These are phyloP conservation scores for Beroe forskalii DNA, from an alignment of 37 sponge, comb jelly and placozoan species.

Conservation along the genomic window DNA sequence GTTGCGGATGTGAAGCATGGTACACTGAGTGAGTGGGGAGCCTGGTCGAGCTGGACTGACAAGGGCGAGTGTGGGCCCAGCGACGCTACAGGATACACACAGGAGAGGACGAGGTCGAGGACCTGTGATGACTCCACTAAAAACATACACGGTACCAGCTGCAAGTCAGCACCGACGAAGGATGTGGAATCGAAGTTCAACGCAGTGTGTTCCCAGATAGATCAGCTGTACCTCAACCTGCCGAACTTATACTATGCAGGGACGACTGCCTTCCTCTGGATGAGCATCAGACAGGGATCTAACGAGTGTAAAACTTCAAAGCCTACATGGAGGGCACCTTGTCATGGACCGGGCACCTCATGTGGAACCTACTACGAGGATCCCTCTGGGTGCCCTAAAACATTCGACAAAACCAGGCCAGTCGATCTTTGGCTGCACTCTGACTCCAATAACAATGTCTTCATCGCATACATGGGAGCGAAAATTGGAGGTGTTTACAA, in stretches of 20 bases:
- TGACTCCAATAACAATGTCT: background rate
- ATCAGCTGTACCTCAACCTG: background rate
- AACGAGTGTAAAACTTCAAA: background rate
- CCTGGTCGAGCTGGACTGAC: background rate
- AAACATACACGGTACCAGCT: constrained; percentile 26
- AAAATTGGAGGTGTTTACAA: background rate
- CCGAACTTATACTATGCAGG: background rate
- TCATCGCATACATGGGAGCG: background rate
- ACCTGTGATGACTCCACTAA: constrained; percentile 25
- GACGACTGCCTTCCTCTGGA: constrained; percentile 4
- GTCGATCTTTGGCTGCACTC: background rate
- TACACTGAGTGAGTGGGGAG: constrained; percentile 1
- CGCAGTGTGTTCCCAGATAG: background rate
- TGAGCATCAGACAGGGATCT: background rate
- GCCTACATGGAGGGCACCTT: background rate
- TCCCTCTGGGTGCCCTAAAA: background rate
- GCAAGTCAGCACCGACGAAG: background rate
- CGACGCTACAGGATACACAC: background rate
- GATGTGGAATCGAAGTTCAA: background rate
- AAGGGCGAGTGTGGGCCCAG: background rate
- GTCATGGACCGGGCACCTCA: background rate
- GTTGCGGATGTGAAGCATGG: background rate
- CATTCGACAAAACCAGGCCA: constrained; percentile 10
- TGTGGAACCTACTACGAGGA: background rate
- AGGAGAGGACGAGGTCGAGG: constrained; percentile 9